phyloP scores from a whole-genome alignment of 2,113 vertebrate genomes.

The Dolichotis patagonum region DNA sequence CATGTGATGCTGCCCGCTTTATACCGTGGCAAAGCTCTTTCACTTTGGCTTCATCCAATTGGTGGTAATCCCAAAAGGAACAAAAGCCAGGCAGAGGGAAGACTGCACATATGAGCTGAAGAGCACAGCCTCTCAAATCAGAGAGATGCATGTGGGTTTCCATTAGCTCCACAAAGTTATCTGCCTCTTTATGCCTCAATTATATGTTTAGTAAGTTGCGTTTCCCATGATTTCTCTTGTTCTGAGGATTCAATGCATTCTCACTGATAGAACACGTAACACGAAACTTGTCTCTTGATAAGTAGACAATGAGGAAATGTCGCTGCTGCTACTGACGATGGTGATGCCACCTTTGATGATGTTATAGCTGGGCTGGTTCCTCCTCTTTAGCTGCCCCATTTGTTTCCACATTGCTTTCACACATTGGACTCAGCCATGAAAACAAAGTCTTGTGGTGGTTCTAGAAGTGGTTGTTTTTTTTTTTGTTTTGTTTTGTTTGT shows the following conservation, averaged over 20 bases:
- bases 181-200: neutral
- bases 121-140: neutral
- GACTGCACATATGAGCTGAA: accelerated
- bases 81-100: neutral
- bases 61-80: neutral
- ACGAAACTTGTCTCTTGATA: accelerated
- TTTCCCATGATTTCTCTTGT: too few relatives aligned
- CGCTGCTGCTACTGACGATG: neutral
- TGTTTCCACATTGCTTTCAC: neutral
- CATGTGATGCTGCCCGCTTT: neutral
- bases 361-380: neutral
- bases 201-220: neutral
- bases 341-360: neutral
- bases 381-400: neutral
- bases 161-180: neutral
- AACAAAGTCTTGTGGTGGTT: accelerated
- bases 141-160: neutral
- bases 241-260: neutral
- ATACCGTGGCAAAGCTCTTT: neutral
- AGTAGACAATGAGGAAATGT: accelerated
- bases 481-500: too few relatives aligned
- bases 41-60: neutral
- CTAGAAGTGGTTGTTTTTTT: neutral
- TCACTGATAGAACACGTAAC: accelerated
- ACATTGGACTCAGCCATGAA: neutral